Base-by-base conservation (phyloP, 2,113 vertebrate genomes). In the Sakesphorus luctuosus region DNA sequence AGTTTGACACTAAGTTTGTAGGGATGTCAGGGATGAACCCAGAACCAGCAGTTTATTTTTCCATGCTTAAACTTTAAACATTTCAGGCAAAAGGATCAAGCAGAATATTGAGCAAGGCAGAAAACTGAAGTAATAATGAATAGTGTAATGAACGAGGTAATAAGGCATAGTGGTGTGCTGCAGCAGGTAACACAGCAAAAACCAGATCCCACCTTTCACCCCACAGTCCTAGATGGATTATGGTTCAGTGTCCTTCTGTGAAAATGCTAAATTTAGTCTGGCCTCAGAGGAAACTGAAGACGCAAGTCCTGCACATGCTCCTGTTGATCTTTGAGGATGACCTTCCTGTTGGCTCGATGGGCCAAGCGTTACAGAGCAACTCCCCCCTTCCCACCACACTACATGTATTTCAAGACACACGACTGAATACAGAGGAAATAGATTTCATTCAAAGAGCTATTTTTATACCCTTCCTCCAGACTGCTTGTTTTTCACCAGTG, bases 241-340 rank as follows among this genome's bases (percentile, higher is more conserved):
- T 4, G 5, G 79, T 58, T 79, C 26, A 4, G 24, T 26, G 49
- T 84, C 72, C 92, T 84, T 94, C 83, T 95, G 94, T 65, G 88
- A 82, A 90, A 81, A 72, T 58, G 90, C 94, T 97, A 97, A 93
- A 96, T 96, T 96, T 97, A 97, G 93, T 47, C 77, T 71, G 88
- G 46, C 73, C 94, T 75, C 76, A 21, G 83, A 96, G 88, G 93
- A 96, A 93, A 90, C 79, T 93, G 36, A 78, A 93, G 90, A 91
- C 6, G 0, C 85, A 72, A 96, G 83, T 73, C 80, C 63, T 94
- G 80, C 94, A 94, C 93, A 93, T 75, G 96, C 49, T 87, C 73
- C 18, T 0, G 3, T 69, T 82, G 43, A 94, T 96, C 90, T 90
- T 28, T 62, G 62, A 31, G 79, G 44, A 49, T 90, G 88, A 94